These are phyloP conservation scores for Triplophysa bombifrons DNA, from an alignment of 2,797 vertebrate genomes.

Conservation along the genomic window DNA sequence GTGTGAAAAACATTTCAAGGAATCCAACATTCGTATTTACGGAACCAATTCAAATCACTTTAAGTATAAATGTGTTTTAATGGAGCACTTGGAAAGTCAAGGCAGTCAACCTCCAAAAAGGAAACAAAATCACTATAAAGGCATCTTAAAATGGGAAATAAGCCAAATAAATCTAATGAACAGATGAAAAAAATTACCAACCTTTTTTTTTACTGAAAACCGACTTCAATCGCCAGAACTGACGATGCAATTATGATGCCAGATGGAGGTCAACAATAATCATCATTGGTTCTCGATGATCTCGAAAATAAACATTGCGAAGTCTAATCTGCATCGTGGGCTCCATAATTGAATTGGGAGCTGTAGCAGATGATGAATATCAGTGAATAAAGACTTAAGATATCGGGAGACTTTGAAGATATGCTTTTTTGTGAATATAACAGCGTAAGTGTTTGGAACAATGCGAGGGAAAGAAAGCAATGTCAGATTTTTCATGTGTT, in stretches of 20 bases:
- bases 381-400: neutral
- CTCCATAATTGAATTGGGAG: neutral
- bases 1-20: too few species aligned
- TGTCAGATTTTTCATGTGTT: neutral
- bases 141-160: too few species aligned
- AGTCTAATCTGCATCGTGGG: neutral
- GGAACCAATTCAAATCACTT: too few species aligned
- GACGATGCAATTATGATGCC: neutral
- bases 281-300: neutral
- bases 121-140: too few species aligned
- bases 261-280: neutral
- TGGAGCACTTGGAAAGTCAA: too few species aligned
- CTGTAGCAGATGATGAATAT: neutral
- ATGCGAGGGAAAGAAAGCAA: neutral
- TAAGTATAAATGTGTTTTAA: too few species aligned
- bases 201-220: too few species aligned
- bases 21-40: too few species aligned
- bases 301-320: neutral
- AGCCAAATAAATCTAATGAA: too few species aligned
- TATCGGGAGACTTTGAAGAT: neutral
- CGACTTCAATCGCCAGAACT: neutral
- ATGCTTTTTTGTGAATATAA: neutral
- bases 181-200: too few species aligned
- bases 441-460: neutral
- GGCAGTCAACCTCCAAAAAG: neutral